Percentiles rank a stretch among this genome's conserved stretches.
These are phyloP conservation scores for Melozone crissalis DNA, from an alignment of 2,113 vertebrate genomes.

Conservation along the genomic window DNA sequence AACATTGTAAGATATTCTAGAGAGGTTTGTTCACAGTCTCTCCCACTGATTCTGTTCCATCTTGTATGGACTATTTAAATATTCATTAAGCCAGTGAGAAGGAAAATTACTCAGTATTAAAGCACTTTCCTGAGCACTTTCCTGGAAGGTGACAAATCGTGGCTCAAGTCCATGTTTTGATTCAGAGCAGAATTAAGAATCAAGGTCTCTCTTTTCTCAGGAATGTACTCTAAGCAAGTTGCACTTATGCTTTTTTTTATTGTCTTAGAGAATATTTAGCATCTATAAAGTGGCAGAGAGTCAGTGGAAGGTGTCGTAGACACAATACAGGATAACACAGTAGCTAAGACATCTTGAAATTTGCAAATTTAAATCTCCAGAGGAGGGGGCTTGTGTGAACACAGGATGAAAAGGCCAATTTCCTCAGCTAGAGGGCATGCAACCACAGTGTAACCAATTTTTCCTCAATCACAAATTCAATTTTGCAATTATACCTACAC, in stretches of 20 bases:
- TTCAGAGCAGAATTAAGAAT: neutral
- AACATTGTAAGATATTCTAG: neutral
- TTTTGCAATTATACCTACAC: neutral
- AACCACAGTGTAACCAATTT: neutral
- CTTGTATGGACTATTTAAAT: constrained; percentile 32
- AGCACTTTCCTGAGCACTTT: constrained; percentile 4
- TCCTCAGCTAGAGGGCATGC: constrained; percentile 1
- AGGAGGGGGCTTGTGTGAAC: neutral
- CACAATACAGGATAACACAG: neutral
- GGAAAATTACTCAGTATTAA: constrained; percentile 37
- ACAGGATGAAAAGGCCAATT: neutral
- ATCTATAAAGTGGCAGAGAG: neutral
- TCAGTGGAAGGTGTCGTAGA: neutral
- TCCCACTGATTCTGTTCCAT: neutral
- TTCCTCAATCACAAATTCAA: neutral
- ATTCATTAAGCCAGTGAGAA: constrained; percentile 31
- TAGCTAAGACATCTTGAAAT: neutral
- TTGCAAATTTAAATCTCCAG: neutral
- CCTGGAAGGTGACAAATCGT: constrained; percentile 32
- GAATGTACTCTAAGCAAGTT: neutral
- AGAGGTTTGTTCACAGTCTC: neutral
- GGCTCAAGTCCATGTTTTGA: neutral
- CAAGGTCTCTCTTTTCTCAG: neutral
- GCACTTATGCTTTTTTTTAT: neutral
- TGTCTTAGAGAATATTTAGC: neutral